Evolutionary conservation across 2,797 vertebrate species (phyloP), one percentile per base, ranked within the genome.

Genomic region (Nannoperca obscura): DNA sequence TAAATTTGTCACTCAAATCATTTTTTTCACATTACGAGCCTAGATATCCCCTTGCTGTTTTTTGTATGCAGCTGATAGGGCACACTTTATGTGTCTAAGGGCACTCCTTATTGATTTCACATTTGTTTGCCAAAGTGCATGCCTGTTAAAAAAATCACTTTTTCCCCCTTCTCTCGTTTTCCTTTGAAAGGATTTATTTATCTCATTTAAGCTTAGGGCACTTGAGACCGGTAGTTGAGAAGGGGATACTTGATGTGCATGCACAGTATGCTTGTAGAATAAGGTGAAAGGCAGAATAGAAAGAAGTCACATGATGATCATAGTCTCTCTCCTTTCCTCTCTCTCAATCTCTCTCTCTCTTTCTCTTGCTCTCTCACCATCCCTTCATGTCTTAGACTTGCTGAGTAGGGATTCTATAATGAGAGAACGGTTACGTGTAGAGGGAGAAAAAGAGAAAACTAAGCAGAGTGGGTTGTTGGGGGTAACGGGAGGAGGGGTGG

Each of bases 371-470:
- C 63, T 62, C 71, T 70, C 66, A 0, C 78, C 20, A 22, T 75
- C 34, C 58, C 68, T 83, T 70, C 53, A 19, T 60, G 64, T 82
- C 62, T 81, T 47, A 62, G 77, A 91, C 74, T 88, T 94, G 93
- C 93, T 94, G 93, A 94, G 84, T 92, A 49, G 83, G 77, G 90
- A 87, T 90, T 93, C 86, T 91, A 81, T 92, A 94, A 94, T 93
- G 92, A 94, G 89, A 88, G 80, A 87, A 73, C 20, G 34, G 91
- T 91, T 88, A 93, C 84, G 88, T 90, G 83, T 74, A 86, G 74
- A 69, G 71, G 83, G 77, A 81, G 86, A 84, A 91, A 91, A 91
- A 89, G 80, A 82, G 84, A 84, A 89, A 92, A 90, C 76, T 83
- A 92, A 91, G 93, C 90, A 90, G 72, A 86, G 82, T 76, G 67